Conservation (phyloP, 2,113 vertebrate genomes). For the Suricata suricatta region DNA sequence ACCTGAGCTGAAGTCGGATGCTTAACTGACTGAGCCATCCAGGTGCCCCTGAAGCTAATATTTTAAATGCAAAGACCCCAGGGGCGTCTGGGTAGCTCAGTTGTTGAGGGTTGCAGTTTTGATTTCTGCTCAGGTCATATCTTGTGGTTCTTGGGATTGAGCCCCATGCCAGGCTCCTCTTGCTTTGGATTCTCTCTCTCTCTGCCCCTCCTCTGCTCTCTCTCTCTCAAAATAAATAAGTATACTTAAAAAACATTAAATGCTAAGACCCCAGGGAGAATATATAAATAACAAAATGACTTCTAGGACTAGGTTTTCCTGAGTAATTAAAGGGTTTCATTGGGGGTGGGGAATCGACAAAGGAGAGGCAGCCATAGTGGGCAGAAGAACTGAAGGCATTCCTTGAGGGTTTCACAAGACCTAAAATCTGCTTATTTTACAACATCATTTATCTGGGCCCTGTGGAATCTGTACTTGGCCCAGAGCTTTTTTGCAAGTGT, state of each 20-base stretch:
- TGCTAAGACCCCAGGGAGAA: neutral
- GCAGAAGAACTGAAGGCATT: neutral
- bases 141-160: too few species aligned
- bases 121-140: too few species aligned
- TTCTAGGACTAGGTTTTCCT: neutral
- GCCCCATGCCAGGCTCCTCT: too few species aligned
- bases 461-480: neutral
- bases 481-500: neutral
- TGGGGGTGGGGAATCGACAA: neutral
- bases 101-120: too few species aligned
- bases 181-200: too few species aligned
- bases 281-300: neutral
- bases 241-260: neutral
- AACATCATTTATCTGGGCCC: neutral
- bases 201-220: too few species aligned
- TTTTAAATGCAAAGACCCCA: too few species aligned
- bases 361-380: neutral
- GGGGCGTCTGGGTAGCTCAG: too few species aligned
- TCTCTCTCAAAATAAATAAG: too few species aligned
- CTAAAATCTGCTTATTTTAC: neutral
- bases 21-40: too few species aligned
- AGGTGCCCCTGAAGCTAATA: too few species aligned
- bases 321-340: neutral
- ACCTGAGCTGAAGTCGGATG: too few species aligned
- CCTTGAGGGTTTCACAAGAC: neutral